phyloP scores from a whole-genome alignment of 2,113 vertebrate genomes.

The Xenus cinereus region DNA sequence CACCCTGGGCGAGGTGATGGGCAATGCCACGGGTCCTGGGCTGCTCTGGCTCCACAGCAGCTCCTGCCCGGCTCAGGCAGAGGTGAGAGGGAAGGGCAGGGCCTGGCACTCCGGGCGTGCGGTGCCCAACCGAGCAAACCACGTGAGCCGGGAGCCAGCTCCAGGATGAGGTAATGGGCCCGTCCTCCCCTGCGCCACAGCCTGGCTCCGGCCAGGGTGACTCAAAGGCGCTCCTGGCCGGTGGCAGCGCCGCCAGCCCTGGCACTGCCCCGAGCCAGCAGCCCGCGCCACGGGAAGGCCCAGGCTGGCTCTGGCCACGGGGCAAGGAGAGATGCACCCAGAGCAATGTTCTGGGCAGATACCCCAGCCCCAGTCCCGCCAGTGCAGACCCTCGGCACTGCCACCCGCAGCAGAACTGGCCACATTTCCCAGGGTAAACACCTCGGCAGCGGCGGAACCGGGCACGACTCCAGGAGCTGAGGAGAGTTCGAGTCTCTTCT shows the following conservation, averaged over 20 bases:
- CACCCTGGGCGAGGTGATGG: background rate
- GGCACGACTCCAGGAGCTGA: background rate
- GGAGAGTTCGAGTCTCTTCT: background rate
- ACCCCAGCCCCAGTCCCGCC: accelerated
- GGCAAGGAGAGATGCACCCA: background rate
- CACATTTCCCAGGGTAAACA: background rate
- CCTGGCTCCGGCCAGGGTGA: conserved; percentile 39
- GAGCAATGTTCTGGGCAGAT: accelerated
- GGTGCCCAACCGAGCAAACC: background rate
- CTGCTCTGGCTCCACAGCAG: accelerated
- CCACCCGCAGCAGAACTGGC: background rate
- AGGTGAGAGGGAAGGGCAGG: background rate
- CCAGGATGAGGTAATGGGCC: conserved; percentile 58
- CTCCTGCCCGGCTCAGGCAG: background rate
- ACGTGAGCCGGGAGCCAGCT: background rate
- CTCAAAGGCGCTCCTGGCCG: conserved; percentile 43
- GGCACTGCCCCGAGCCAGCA: conserved; percentile 25
- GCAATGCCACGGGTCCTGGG: background rate
- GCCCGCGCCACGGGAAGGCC: background rate
- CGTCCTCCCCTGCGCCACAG: background rate
- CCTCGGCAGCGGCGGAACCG: background rate
- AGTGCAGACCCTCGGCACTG: background rate
- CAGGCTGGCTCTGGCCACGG: background rate
- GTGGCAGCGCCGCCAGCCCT: background rate
- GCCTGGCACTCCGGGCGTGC: background rate